phyloP scores from a whole-genome alignment of 2,888 invertebrate genomes.

The Caenorhabditis macrosperma region DNA sequence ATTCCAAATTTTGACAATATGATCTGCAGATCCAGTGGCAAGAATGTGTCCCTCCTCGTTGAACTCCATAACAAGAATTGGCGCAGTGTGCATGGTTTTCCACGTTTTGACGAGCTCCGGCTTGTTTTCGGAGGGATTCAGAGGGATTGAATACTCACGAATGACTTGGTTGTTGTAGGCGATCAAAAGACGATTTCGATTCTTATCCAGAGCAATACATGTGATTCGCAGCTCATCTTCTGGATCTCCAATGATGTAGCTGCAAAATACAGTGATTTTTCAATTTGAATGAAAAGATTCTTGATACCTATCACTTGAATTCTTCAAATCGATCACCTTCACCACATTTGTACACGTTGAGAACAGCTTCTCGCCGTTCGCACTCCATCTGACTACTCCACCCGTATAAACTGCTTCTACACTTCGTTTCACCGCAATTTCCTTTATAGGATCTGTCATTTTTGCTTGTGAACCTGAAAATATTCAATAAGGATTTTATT shows the following conservation, averaged over 20 bases:
- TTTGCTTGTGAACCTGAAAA: background rate
- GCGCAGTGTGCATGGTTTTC: constrained; percentile 73
- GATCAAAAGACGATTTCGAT: constrained; percentile 66
- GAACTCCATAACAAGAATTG: constrained; percentile 69
- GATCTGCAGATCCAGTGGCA: constrained; percentile 71
- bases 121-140: constrained; percentile 27
- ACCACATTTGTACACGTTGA: constrained; percentile 75
- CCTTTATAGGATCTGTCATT: constrained; percentile 60
- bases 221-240: constrained; percentile 72
- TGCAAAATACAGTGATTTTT: constrained; percentile 33
- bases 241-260: constrained; percentile 70
- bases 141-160: constrained; percentile 59
- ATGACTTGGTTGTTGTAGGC: constrained; percentile 72
- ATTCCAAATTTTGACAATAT: constrained; percentile 72
- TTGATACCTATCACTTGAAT: constrained; percentile 54
- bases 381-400: constrained; percentile 73
- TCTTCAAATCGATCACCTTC: constrained; percentile 72
- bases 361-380: constrained; percentile 71
- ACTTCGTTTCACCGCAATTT: constrained; percentile 55
- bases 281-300: background rate
- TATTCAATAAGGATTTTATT: background rate
- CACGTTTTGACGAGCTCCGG: constrained; percentile 63
- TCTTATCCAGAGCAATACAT: constrained; percentile 65
- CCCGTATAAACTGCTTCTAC: constrained; percentile 73
- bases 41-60: constrained; percentile 55